Evolutionary conservation across 1,140 invertebrate species (phyloP).

Genomic region (Saccostrea cuccullata): DNA sequence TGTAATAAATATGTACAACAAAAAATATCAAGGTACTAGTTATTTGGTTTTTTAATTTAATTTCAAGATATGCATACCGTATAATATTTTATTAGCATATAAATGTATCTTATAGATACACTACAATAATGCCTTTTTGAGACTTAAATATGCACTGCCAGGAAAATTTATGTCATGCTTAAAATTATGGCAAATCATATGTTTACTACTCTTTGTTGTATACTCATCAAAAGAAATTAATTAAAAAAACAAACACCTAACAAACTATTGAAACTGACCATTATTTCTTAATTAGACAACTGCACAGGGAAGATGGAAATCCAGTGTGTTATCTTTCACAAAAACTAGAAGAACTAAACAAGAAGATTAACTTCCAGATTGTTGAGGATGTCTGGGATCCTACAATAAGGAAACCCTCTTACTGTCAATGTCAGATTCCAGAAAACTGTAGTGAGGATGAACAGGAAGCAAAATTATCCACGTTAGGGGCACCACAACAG

Average conservation of each 20-base stretch:
- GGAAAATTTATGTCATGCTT: no score
- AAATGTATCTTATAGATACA: no score
- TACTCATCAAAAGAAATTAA: no score
- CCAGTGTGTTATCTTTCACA: conserved; percentile 44
- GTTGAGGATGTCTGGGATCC: not conserved
- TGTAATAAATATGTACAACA: not conserved
- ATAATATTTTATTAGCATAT: no score
- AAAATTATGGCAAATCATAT: no score
- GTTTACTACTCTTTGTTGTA: no score
- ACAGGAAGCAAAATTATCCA: not conserved
- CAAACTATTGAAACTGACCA: not conserved
- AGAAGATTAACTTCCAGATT: not conserved
- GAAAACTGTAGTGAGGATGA: no score
- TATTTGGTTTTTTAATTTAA: no score
- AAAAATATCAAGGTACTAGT: not conserved
- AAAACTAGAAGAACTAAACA: conserved; percentile 38
- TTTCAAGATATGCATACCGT: no score
- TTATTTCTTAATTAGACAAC: conserved; percentile 52
- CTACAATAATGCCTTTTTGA: no score
- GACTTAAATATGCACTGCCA: no score
- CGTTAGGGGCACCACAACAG: not conserved
- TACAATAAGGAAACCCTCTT: not conserved
- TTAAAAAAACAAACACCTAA: no score
- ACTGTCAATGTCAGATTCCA: not conserved
- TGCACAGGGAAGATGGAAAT: conserved; percentile 48